Evolutionary conservation across 37 sponge, comb jelly and placozoan species (phyloP).

Genomic region (Ianthella basta): DNA sequence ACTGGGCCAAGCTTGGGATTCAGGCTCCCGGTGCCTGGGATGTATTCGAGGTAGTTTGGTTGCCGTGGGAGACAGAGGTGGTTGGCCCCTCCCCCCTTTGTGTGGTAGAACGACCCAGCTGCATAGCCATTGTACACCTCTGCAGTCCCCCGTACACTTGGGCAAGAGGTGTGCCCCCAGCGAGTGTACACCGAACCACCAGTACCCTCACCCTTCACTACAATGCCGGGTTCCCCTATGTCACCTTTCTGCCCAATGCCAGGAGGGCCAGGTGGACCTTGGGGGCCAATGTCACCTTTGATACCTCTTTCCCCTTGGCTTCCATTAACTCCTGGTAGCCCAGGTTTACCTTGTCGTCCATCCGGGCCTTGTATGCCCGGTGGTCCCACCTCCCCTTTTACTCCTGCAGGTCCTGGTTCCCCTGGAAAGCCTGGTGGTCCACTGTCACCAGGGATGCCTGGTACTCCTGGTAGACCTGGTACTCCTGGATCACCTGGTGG

Average conservation of each 20-base stretch:
- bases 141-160: neutral
- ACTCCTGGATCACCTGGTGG: no score
- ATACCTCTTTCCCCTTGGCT: neutral
- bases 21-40: no score
- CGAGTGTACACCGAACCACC: conserved; percentile 14
- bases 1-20: conserved; percentile 2
- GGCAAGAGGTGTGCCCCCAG: conserved; percentile 25
- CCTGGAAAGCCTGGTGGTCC: conserved; percentile 55
- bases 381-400: neutral
- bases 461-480: neutral
- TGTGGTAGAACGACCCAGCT: conserved; percentile 19
- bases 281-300: neutral
- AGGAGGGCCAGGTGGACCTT: neutral
- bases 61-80: conserved; percentile 15
- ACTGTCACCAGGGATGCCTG: conserved; percentile 51
- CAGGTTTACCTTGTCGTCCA: neutral
- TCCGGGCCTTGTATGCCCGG: neutral
- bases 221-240: conserved; percentile 1
- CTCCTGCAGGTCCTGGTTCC: conserved; percentile 19
- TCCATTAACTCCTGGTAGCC: neutral
- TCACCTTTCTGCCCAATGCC: conserved; percentile 33
- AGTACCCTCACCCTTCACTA: no score
- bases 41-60: neutral
- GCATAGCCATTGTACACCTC: conserved; percentile 27
- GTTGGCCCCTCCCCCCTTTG: conserved; percentile 18